Evolutionary conservation across 2,797 vertebrate genomes (phyloP).

Genomic region (Protosalanx chinensis): DNA sequence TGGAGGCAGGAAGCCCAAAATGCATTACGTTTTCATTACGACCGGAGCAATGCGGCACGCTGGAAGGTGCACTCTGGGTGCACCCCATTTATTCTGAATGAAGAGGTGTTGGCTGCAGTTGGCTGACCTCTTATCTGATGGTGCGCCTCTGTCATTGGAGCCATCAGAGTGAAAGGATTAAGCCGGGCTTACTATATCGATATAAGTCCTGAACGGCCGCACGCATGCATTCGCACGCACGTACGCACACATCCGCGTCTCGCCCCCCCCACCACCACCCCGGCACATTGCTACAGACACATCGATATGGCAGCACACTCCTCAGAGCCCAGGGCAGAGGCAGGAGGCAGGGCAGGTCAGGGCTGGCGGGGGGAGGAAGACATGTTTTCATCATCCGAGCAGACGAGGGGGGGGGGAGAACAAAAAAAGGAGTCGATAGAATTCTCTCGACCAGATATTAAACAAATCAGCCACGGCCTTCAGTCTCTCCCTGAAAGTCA

Average conservation of each 20-base stretch:
- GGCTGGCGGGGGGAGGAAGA: constrained; percentile 58
- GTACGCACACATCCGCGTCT: constrained; percentile 32
- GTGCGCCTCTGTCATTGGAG: constrained; percentile 74
- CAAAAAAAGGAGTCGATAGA: constrained; percentile 68
- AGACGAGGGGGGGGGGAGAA: constrained; percentile 41
- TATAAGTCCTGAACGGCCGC: constrained; percentile 66
- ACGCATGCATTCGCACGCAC: constrained; percentile 45
- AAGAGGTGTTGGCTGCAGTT: constrained; percentile 76
- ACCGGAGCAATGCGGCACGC: constrained; percentile 65
- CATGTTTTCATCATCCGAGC: constrained; percentile 69
- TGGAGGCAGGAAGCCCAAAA: constrained; percentile 64
- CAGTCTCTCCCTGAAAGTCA: constrained; percentile 58
- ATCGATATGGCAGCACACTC: constrained; percentile 40
- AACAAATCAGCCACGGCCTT: constrained; percentile 67
- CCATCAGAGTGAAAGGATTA: constrained; percentile 79
- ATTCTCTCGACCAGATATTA: constrained; percentile 68
- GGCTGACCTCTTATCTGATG: constrained; percentile 80
- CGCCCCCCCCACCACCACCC: not conserved
- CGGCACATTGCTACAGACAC: constrained; percentile 12
- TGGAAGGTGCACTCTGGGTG: constrained; percentile 74
- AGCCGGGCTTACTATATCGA: constrained; percentile 69
- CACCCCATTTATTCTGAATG: constrained; percentile 79
- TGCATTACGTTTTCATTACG: constrained; percentile 79
- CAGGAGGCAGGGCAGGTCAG: constrained; percentile 67
- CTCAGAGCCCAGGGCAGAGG: constrained; percentile 63